Evolutionary conservation across 2,797 vertebrate genomes (phyloP), one percentile per base, ranked within the genome.

Genomic region (Anguilla marmorata): DNA sequence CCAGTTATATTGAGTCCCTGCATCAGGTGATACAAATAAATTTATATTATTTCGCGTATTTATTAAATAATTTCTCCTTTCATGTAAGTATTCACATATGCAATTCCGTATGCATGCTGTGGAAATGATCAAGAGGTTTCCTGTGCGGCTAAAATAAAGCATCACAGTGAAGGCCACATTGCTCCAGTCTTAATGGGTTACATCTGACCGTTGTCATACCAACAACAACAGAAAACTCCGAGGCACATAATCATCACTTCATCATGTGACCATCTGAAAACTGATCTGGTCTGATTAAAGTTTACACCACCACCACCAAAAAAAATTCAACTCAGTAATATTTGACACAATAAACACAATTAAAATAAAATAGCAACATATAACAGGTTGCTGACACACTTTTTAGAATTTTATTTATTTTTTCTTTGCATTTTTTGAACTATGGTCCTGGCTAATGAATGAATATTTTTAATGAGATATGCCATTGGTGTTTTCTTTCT

Each of bases 1-100:
- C 19, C 37, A 85, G 30, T 30, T 11, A 19, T 85, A 85, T 85
- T 16, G 69, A 37, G 85, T 19, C 24, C 63, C 87, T 90, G 37
- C 1, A 82, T 91, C 69, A 93, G 76, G 88, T 92, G 88, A 89
- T 92, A 92, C 37, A 37, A 37, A 94, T 93, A 92, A 76, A 50
- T 1, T 91, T 88, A 90, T 37, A 37, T 37, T 37, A 37, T 37
- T 1, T 90, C 24, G 85, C 85, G 27, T n/a, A 92, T 86, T 56
- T 7, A 66, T 56, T 2, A 56, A 12, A n/a, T 66, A 4, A 33
- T 82, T 84, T 45, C 1, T 56, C 84, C 45, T 66, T 37, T 16
- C 33, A 16, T 48, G 5, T 19, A 45, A 4, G 41, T 80, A 1
- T 48, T 72, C 9, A 11, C 60, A 80, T 21, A 3, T 84, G 90